These are phyloP conservation scores for Panopea generosa DNA, from an alignment of 2,888 invertebrate genomes.

Conservation along the genomic window DNA sequence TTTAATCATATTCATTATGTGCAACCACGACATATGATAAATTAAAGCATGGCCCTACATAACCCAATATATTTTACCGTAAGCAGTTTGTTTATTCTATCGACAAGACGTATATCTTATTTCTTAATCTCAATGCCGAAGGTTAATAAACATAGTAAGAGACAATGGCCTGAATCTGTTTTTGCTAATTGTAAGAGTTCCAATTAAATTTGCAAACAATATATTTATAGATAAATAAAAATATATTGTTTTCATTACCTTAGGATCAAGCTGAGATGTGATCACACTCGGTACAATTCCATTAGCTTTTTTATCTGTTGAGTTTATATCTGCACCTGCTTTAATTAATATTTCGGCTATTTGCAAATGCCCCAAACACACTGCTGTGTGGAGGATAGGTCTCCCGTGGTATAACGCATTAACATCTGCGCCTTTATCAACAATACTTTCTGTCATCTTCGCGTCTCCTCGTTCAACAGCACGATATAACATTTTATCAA, in stretches of 20 bases:
- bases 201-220: no score
- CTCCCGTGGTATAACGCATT: conserved; percentile 54
- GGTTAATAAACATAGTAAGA: no score
- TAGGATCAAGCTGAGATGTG: conserved; percentile 40
- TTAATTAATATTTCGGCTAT: conserved; percentile 43
- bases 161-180: no score
- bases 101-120: no score
- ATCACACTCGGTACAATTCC: conserved; percentile 45
- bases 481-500: conserved; percentile 59
- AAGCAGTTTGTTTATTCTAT: no score
- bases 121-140: no score
- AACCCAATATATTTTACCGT: no score
- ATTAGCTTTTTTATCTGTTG: conserved; percentile 49
- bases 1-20: no score
- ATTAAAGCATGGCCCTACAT: no score
- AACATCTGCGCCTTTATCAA: conserved; percentile 51
- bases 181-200: no score
- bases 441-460: conserved; percentile 30
- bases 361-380: conserved; percentile 40
- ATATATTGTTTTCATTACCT: conserved; percentile 34
- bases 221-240: no score
- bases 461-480: conserved; percentile 50
- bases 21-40: no score
- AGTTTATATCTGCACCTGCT: conserved; percentile 51
- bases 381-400: conserved; percentile 60